These are phyloP conservation scores for Phycodurus eques DNA, from an alignment of 2,113 vertebrate species.

Conservation along the genomic window DNA sequence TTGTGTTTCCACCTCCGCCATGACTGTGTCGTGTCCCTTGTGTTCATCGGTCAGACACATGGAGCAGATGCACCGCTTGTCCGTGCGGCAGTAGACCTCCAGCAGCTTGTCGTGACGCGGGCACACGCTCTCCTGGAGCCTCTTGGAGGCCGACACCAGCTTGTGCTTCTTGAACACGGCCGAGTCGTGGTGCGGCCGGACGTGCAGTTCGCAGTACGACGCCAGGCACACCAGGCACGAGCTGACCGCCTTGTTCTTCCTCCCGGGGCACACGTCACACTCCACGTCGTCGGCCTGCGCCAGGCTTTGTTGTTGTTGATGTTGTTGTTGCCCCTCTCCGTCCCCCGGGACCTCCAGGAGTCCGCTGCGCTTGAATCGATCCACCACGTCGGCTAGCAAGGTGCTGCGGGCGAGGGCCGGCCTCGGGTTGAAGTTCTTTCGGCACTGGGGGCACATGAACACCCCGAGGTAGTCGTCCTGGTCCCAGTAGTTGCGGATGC, in stretches of 20 bases:
- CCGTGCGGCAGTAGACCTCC: constrained; percentile 76
- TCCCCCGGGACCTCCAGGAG: constrained; percentile 24
- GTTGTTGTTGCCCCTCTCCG: background rate
- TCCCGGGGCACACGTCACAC: constrained; percentile 89
- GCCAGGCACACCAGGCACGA: constrained; percentile 93
- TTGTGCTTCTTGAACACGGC: constrained; percentile 90
- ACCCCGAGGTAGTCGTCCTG: constrained; percentile 68
- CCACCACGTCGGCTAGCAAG: constrained; percentile 76
- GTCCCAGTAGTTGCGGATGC: constrained; percentile 75
- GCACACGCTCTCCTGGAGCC: constrained; percentile 69
- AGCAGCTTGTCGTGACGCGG: constrained; percentile 70
- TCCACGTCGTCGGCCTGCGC: constrained; percentile 63
- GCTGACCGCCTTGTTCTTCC: constrained; percentile 85
- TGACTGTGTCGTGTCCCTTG: constrained; percentile 74
- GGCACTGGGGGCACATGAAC: constrained; percentile 73
- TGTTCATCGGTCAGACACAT: constrained; percentile 75
- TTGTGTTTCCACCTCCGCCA: constrained; percentile 55
- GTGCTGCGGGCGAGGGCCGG: constrained; percentile 71
- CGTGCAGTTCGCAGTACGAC: constrained; percentile 90
- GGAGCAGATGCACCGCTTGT: constrained; percentile 73
- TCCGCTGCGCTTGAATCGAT: constrained; percentile 58
- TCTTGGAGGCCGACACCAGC: constrained; percentile 74
- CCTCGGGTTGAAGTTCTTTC: constrained; percentile 72
- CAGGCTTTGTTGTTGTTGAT: background rate
- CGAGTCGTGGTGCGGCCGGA: constrained; percentile 91